Evolutionary conservation across 2,113 vertebrate genomes (phyloP).

Genomic region (Psilopsiagon aymara): DNA sequence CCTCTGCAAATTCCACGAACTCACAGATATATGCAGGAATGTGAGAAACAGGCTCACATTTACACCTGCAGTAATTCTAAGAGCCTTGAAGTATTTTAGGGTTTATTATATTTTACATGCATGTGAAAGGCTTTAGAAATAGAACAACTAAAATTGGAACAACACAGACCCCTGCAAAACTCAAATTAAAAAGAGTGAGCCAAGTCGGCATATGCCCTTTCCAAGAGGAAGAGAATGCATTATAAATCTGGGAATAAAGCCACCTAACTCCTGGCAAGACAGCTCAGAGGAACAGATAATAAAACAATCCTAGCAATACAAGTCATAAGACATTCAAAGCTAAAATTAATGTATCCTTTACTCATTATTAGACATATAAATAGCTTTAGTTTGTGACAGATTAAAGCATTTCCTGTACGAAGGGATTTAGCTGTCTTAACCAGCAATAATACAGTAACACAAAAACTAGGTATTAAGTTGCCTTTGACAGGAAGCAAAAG

Average conservation of each 20-base stretch:
- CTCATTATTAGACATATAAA: conserved; percentile 55
- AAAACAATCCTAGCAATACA: conserved; percentile 64
- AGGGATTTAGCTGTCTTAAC: not conserved
- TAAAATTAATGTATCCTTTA: conserved; percentile 49
- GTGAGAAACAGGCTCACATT: conserved; percentile 11
- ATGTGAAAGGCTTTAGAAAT: conserved; percentile 59
- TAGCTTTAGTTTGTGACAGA: conserved; percentile 3
- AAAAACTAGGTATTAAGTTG: not conserved
- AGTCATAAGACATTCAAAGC: conserved; percentile 50
- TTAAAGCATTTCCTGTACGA: not conserved
- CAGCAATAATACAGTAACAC: not conserved
- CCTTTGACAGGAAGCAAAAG: not conserved
- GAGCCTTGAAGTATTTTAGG: conserved; percentile 23
- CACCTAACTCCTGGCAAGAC: conserved; percentile 72
- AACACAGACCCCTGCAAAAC: conserved; percentile 63
- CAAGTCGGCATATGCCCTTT: conserved; percentile 69
- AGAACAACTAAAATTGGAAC: conserved; percentile 62
- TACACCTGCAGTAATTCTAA: conserved; percentile 48
- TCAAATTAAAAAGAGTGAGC: conserved; percentile 65
- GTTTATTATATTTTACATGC: conserved; percentile 19
- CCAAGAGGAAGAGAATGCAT: conserved; percentile 67
- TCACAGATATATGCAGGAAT: not conserved
- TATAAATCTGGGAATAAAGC: conserved; percentile 74
- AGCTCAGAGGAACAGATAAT: conserved; percentile 62
- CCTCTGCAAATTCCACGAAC: not conserved